Evolutionary conservation across 2,113 vertebrate species (phyloP).

Genomic region (Phylloscopus trochilus): DNA sequence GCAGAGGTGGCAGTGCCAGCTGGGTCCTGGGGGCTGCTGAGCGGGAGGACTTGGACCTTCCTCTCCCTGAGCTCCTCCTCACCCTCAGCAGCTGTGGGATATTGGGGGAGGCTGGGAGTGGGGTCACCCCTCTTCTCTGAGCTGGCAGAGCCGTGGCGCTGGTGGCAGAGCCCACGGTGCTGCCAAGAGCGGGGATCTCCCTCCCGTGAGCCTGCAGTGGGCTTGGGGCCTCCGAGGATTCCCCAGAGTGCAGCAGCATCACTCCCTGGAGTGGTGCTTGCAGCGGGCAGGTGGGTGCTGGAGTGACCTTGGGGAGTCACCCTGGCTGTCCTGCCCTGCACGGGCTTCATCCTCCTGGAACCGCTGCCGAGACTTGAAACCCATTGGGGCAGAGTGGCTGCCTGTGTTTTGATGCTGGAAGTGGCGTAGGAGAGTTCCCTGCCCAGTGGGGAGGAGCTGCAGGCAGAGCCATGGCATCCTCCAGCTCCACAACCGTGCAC

Average conservation of each 20-base stretch:
- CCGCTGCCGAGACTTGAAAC: background rate
- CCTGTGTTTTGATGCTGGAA: conserved; percentile 16
- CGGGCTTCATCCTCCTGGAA: background rate
- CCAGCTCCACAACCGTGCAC: background rate
- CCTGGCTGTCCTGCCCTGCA: background rate
- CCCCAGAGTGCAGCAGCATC: background rate
- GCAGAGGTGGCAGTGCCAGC: background rate
- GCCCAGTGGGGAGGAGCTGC: conserved; percentile 58
- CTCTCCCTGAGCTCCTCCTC: background rate
- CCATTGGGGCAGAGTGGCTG: conserved; percentile 27
- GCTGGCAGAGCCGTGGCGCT: accelerated
- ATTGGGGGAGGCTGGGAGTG: accelerated
- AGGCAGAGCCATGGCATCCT: conserved; percentile 2
- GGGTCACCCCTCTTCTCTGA: background rate
- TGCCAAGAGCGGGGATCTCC: background rate
- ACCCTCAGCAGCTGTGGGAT: background rate
- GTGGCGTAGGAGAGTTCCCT: conserved; percentile 50
- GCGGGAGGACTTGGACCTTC: background rate
- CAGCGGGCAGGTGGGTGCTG: background rate
- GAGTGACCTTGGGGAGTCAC: conserved; percentile 51
- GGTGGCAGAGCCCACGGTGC: background rate
- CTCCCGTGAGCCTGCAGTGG: accelerated
- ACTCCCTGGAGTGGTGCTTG: background rate
- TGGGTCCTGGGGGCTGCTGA: background rate
- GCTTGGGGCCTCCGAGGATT: background rate